A percentile compares a stretch with the other conserved stretches of the same genome.
Conservation (phyloP, 2,888 invertebrate genomes). For the Podotricha telesiphe region DNA sequence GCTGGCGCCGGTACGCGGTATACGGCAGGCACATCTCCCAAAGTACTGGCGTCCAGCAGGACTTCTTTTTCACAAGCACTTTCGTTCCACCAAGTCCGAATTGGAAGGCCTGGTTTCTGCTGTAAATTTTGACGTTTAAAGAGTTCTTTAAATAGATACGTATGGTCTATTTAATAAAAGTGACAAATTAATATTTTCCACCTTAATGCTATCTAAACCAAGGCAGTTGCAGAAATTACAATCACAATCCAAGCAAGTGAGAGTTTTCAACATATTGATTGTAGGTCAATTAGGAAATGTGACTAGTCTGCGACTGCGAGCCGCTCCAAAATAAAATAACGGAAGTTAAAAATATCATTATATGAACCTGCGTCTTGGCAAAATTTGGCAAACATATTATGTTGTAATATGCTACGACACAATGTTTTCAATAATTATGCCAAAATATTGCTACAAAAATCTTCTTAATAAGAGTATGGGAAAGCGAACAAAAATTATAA, state of each 20-base stretch:
- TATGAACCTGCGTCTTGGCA: slow-evolving; percentile 29
- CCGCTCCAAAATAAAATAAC: slow-evolving; percentile 37
- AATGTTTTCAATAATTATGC: slow-evolving; percentile 34
- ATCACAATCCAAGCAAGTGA: slow-evolving; percentile 41
- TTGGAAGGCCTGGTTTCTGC: slow-evolving; percentile 65
- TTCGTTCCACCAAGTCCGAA: slow-evolving; percentile 64
- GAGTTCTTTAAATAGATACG: not conserved
- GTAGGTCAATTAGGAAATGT: slow-evolving; percentile 24
- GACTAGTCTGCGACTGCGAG: slow-evolving; percentile 34
- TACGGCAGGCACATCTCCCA: slow-evolving; percentile 87
- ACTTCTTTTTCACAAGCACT: slow-evolving; percentile 64
- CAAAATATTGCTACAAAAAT: slow-evolving; percentile 26
- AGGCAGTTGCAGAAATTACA: slow-evolving; percentile 41
- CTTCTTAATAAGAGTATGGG: slow-evolving; percentile 5
- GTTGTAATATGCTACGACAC: slow-evolving; percentile 31
- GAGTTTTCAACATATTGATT: slow-evolving; percentile 43
- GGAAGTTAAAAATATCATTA: slow-evolving; percentile 37
- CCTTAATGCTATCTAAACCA: slow-evolving; percentile 35
- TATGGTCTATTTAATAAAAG: not conserved
- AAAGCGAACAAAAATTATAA: not conserved
- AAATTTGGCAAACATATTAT: slow-evolving; percentile 34
- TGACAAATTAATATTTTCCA: slow-evolving; percentile 12
- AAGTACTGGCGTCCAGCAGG: slow-evolving; percentile 82
- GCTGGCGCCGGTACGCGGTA: slow-evolving; percentile 85
- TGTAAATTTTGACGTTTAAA: slow-evolving; percentile 46